A percentile compares a stretch with the other conserved stretches of the same genome.
These are phyloP conservation scores for Camelus bactrianus DNA, from an alignment of 2,113 vertebrate species.

Conservation along the genomic window DNA sequence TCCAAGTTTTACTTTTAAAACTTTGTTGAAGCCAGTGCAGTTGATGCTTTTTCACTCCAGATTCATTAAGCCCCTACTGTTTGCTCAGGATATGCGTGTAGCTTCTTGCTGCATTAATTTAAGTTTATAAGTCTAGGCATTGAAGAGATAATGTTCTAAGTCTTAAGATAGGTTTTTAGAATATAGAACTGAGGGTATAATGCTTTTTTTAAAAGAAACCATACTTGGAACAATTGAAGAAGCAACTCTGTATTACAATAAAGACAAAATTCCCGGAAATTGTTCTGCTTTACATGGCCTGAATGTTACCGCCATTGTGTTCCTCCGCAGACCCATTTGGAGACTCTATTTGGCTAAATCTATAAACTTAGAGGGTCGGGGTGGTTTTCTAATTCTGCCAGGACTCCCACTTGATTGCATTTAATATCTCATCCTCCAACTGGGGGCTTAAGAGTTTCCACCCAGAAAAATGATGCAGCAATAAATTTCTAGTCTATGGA, in stretches of 20 bases:
- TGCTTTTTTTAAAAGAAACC: not conserved
- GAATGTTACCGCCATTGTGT: not conserved
- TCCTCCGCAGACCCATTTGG: not conserved
- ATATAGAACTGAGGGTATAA: not conserved
- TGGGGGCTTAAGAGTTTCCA: not conserved
- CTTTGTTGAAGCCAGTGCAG: not conserved
- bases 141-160: not conserved
- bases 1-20: constrained; percentile 48
- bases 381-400: not conserved
- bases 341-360: not conserved
- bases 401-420: not conserved
- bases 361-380: not conserved
- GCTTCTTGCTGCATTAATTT: constrained; percentile 16
- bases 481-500: constrained; percentile 43
- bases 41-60: not conserved
- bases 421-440: not conserved
- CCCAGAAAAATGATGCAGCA: constrained; percentile 30
- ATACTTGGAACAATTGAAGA: not conserved
- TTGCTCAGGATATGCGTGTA: not conserved
- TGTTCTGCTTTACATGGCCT: not conserved
- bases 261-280: not conserved
- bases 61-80: not conserved
- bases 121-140: not conserved
- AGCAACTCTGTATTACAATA: not conserved
- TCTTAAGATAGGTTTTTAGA: constrained; percentile 4